Evolutionary conservation across 2,113 vertebrate species (phyloP).

Genomic region (Genyomyrus donnyi): DNA sequence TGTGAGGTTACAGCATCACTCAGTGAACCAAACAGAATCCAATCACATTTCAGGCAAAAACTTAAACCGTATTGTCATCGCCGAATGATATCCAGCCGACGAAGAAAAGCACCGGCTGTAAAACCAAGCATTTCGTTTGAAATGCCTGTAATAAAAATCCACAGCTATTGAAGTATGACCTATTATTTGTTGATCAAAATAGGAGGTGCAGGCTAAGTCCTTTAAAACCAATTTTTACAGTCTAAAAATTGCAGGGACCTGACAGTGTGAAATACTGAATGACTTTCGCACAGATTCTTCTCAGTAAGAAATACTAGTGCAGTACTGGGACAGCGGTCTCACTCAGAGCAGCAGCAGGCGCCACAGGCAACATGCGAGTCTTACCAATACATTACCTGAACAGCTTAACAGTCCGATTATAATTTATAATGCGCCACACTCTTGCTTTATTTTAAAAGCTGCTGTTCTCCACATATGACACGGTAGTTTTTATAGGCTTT

Average conservation of each 20-base stretch:
- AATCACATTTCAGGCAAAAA: neutral
- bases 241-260: neutral
- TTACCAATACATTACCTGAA: neutral
- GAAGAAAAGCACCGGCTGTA: neutral
- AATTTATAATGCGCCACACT: neutral
- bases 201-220: neutral
- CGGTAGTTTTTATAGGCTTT: neutral
- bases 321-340: neutral
- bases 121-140: neutral
- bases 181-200: constrained; percentile 9
- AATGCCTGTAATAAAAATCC: constrained; percentile 8
- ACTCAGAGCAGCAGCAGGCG: neutral
- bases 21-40: neutral
- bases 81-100: neutral
- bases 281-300: neutral
- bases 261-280: neutral
- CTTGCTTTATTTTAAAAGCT: neutral
- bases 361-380: neutral
- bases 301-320: neutral
- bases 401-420: neutral
- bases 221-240: constrained; percentile 7
- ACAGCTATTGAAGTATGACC: neutral
- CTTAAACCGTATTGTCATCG: neutral
- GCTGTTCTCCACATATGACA: neutral
- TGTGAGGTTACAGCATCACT: neutral